Percentiles rank a stretch among this genome's conserved stretches.
Evolutionary conservation across 2,888 invertebrate species (phyloP).

Genomic region (Molanna angustata): DNA sequence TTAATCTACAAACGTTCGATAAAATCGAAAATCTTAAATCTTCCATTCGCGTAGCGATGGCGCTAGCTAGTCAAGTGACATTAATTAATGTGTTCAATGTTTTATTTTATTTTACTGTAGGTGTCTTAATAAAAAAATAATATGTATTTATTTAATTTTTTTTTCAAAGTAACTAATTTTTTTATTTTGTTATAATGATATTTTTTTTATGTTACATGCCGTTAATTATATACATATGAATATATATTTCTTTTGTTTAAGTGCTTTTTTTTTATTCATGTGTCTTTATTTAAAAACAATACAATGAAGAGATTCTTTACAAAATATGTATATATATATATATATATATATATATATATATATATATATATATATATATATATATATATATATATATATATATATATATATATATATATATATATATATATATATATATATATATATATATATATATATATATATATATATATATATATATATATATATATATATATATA

Average conservation of each 20-base stretch:
- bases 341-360: neutral
- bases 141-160: too few relatives aligned
- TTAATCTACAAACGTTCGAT: too few relatives aligned
- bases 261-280: too few relatives aligned
- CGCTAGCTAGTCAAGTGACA: slow-evolving; percentile 22
- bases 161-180: too few relatives aligned
- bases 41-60: slow-evolving; percentile 27
- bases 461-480: slow-evolving; percentile 14
- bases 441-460: slow-evolving; percentile 12
- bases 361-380: slow-evolving; percentile 1
- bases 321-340: neutral
- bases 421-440: slow-evolving; percentile 12
- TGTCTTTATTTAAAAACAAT: too few relatives aligned
- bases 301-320: too few relatives aligned
- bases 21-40: slow-evolving; percentile 20
- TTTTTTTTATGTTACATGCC: too few relatives aligned
- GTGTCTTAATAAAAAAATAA: too few relatives aligned
- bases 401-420: slow-evolving; percentile 14
- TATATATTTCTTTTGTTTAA: too few relatives aligned
- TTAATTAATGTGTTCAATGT: slow-evolving; percentile 24
- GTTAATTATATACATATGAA: too few relatives aligned
- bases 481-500: slow-evolving; percentile 13
- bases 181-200: too few relatives aligned
- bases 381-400: slow-evolving; percentile 12
- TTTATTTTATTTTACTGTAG: slow-evolving; percentile 6